These are phyloP conservation scores for Erythrocercus mccallii DNA, from an alignment of 2,113 vertebrate species.

Conservation along the genomic window DNA sequence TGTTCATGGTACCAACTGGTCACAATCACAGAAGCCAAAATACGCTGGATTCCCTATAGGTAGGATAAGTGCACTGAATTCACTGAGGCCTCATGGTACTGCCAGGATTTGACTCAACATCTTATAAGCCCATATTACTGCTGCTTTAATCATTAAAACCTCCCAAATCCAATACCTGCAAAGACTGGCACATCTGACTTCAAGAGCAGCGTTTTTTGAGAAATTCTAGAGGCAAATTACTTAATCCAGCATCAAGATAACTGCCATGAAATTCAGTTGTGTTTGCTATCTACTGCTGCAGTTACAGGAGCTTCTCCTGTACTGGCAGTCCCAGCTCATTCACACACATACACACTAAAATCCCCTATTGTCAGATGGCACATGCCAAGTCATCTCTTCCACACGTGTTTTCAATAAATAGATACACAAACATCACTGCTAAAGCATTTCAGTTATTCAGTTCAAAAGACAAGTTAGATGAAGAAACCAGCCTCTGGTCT, in stretches of 20 bases:
- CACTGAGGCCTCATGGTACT: not conserved
- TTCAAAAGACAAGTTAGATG: not conserved
- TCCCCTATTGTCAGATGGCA: not conserved
- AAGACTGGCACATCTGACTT: not conserved
- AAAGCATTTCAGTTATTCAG: not conserved
- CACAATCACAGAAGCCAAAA: slow-evolving; percentile 1
- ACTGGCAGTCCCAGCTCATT: not conserved
- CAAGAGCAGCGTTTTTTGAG: not conserved
- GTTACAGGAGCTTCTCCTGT: not conserved
- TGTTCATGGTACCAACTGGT: slow-evolving; percentile 19
- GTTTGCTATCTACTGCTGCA: not conserved
- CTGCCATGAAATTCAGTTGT: not conserved
- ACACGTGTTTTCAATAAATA: not conserved
- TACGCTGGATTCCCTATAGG: not conserved
- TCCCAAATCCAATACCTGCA: not conserved
- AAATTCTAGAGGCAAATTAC: not conserved
- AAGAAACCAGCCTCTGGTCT: not conserved
- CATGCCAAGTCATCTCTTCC: not conserved
- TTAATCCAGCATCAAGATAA: not conserved
- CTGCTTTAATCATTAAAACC: not conserved
- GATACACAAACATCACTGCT: not conserved
- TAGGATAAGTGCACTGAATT: not conserved
- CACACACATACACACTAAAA: not conserved
- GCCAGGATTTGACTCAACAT: not conserved
- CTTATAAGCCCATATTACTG: not conserved